These are phyloP conservation scores for Drosophila hamatofila DNA, from an alignment of 2,888 invertebrate genomes.

Conservation along the genomic window DNA sequence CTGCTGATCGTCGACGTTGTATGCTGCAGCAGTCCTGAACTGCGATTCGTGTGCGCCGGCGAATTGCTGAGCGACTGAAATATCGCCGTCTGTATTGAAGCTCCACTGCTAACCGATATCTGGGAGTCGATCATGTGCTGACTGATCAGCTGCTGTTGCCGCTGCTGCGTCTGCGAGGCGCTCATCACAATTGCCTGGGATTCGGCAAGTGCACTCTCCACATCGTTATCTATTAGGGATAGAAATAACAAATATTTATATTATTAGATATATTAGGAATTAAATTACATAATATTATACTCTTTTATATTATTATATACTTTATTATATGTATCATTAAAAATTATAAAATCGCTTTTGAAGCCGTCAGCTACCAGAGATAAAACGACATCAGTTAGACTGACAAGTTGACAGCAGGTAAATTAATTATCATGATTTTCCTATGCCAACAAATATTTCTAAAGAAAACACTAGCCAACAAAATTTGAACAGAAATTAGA, in stretches of 20 bases:
- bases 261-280: neutral
- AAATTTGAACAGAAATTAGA: too few relatives aligned
- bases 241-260: neutral
- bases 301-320: neutral
- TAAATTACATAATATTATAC: neutral
- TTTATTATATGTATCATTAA: neutral
- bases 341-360: neutral
- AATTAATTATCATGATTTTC: neutral
- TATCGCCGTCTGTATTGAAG: conserved; percentile 84
- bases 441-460: neutral
- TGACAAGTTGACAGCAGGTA: neutral
- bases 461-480: conserved; percentile 2
- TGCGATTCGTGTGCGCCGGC: conserved; percentile 62
- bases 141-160: conserved; percentile 68
- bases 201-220: conserved; percentile 79
- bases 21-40: conserved; percentile 59
- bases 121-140: conserved; percentile 85
- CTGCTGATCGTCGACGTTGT: conserved; percentile 70
- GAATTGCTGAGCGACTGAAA: conserved; percentile 81
- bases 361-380: neutral
- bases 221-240: conserved; percentile 77
- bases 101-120: conserved; percentile 83
- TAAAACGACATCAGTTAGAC: neutral
- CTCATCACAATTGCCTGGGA: conserved; percentile 81
- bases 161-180: conserved; percentile 77